Conservation (phyloP, 2,888 invertebrate genomes). For the Operophtera brumata region DNA sequence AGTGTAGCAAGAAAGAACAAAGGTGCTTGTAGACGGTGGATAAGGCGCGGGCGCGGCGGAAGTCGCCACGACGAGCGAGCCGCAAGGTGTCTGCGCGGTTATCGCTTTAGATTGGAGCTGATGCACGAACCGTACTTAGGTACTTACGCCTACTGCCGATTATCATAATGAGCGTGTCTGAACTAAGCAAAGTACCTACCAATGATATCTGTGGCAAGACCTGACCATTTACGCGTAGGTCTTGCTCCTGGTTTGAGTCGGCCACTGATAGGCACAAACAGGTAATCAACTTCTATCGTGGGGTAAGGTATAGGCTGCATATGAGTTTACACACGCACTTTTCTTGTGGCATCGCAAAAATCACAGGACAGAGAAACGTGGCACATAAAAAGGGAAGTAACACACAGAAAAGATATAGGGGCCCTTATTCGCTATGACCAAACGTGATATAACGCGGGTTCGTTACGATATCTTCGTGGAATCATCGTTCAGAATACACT, state of each 20-base stretch:
- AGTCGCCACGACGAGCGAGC: conserved; percentile 48
- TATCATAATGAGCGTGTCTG: not conserved
- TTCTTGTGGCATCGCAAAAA: no score
- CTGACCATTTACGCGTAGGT: not conserved
- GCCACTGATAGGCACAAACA: no score
- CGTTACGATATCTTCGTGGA: no score
- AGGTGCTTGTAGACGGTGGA: conserved; percentile 50
- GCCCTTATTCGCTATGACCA: no score
- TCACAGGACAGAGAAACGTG: no score
- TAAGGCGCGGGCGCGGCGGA: conserved; percentile 57
- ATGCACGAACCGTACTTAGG: not conserved
- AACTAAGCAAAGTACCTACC: not conserved
- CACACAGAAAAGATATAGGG: no score
- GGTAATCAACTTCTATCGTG: no score
- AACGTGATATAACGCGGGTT: no score
- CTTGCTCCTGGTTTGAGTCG: not conserved
- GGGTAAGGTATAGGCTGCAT: no score
- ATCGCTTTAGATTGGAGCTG: conserved; percentile 6
- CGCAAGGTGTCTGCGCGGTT: conserved; percentile 18
- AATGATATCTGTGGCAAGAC: not conserved
- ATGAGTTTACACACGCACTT: no score
- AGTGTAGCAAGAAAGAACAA: conserved; percentile 57
- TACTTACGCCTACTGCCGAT: not conserved
- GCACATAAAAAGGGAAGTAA: no score
- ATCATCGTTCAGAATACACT: no score